Evolutionary conservation across 2,113 vertebrate genomes (phyloP), one percentile per base, ranked within the genome.

Genomic region (Bos javanicus): DNA sequence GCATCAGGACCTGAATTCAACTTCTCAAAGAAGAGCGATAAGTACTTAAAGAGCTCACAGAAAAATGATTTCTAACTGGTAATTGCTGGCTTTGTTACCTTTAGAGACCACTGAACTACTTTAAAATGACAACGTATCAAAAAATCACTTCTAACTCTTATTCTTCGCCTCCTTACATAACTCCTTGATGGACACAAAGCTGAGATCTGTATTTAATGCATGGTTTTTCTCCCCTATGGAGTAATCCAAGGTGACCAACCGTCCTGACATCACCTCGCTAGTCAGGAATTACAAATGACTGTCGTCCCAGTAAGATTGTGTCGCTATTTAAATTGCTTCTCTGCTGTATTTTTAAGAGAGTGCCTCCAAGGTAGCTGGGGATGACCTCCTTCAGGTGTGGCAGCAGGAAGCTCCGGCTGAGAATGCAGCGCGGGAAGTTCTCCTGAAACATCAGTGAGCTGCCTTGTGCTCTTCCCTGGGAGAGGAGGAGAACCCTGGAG

Each of bases 181-280:
- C 30, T 43, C 78, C 12, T 6, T 7, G 48, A 64, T 26, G 46
- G 23, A 50, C 3, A 4, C 7, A 23, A 43, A 15, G 11, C 36
- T 28, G 56, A 10, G 36, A 67, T 19, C 7, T 25, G 30, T 30
- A 17, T 86, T 39, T 59, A 33, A 33, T 1, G 11, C 1, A 5
- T 30, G 28, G 33, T 19, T 54, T n/a, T 13, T 74, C 23, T 28
- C 36, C 5, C 10, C 2, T 28, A 33, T 2, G 19, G 43, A 67
- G n/a, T 2, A 26, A 43, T 16, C 28, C 30, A 3, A 17, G 23
- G 30, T 7, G 30, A 21, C 39, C n/a, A 21, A 3, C 4, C 1
- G 0, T 19, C 25, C 48, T 1, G 6, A 39, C 3, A 36, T 0
- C 3, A n/a, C 11, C 50, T 13, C 30, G 3, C 15, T 3, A 43